Base-by-base conservation (phyloP, 2,888 invertebrate genomes). In the Amblyjoppa proteus region DNA sequence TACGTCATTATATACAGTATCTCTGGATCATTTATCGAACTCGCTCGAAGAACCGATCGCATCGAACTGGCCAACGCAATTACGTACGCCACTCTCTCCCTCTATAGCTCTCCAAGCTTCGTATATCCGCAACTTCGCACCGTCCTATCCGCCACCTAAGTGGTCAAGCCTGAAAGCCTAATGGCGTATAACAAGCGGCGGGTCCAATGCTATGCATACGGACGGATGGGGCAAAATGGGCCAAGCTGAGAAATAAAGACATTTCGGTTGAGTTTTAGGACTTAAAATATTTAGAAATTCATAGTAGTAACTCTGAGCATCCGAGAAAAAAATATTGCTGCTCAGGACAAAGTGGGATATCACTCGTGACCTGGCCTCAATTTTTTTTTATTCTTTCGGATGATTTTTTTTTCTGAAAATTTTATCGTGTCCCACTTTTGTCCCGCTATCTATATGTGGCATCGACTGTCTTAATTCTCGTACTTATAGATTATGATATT, bases 111-210 rank as follows among this genome's bases (percentile, higher is more conserved):
- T 20, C 16, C 16, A 6, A 64, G 61, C 31, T 75, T 20, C 64
- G 9, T 25, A 20, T 49, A 20, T 49, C 38, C 75, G 49, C 49
- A 64, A 64, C n/a, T 64, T 49, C 49, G 28, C 45, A 49, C 31
- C 9, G 49, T 49, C 45, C 28, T 64, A 61, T 6, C 49, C 75
- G 49, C 49, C 45, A n/a, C n/a, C 74, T 28, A 58, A 74, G 64
- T 75, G 64, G 31, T 38, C 16, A 74, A 61, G 58, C 58, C 45
- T 64, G 31, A 64, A 64, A 75, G 64, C 64, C 45, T 45, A 75
- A 61, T 75, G 49, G 64, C 49, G 45, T 49, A 64, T 75, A 20
- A 45, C 64, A 64, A 74, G 28, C 75, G 51, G 49, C 64, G 53
- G 41, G 28, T 61, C 16, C 74, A 9, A 61, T n/a, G n/a, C 25